Percentiles rank a stretch among this genome's conserved stretches.
Evolutionary conservation across 2,797 vertebrate species (phyloP).

Genomic region (Monodelphis domestica): DNA sequence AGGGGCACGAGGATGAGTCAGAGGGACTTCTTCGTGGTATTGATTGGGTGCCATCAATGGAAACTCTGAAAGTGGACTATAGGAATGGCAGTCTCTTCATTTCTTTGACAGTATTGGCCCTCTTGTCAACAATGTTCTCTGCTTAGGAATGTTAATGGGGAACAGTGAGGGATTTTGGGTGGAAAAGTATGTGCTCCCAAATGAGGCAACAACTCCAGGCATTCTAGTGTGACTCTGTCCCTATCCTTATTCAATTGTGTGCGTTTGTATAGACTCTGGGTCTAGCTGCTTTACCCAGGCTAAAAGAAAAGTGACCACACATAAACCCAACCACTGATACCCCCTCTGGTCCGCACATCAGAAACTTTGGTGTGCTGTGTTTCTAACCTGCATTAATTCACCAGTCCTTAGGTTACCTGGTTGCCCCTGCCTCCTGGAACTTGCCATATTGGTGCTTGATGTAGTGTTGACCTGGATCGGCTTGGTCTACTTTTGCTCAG

Average conservation of each 20-base stretch:
- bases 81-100: slow-evolving; percentile 27
- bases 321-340: neutral
- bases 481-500: neutral
- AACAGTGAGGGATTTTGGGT: neutral
- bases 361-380: neutral
- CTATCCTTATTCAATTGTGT: neutral
- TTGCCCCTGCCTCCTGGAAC: neutral
- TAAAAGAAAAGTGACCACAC: neutral
- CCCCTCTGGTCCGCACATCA: neutral
- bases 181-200: neutral
- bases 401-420: neutral
- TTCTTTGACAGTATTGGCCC: slow-evolving; percentile 53
- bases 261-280: neutral
- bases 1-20: neutral
- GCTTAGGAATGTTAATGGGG: neutral
- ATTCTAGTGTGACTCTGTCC: neutral
- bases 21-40: slow-evolving; percentile 31
- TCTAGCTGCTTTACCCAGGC: neutral
- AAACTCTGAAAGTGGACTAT: slow-evolving; percentile 5
- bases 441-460: neutral
- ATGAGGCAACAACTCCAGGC: neutral
- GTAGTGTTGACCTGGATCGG: neutral
- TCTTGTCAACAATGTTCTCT: neutral
- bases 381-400: neutral
- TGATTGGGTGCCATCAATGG: neutral